Percentiles rank a stretch among this genome's conserved stretches.
These are phyloP conservation scores for Pyrochroa serraticornis DNA, from an alignment of 2,888 invertebrate species.

Conservation along the genomic window DNA sequence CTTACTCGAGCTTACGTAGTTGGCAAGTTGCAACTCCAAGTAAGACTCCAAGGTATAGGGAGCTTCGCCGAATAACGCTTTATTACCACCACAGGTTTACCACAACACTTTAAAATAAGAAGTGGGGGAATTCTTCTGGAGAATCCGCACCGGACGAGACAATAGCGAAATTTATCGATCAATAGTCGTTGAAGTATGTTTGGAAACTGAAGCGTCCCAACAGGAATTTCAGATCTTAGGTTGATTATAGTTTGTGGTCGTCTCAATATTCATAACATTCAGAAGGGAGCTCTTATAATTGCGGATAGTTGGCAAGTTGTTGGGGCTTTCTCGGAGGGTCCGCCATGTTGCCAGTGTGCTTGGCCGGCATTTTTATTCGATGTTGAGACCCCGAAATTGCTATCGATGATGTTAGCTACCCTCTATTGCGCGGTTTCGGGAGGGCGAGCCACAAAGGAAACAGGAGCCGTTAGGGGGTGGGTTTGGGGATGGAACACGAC, in stretches of 20 bases:
- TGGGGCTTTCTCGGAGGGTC: constrained; percentile 20
- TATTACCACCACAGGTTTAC: constrained; percentile 43
- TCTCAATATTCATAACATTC: constrained; percentile 56
- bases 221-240: constrained; percentile 52
- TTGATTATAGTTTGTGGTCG: constrained; percentile 55
- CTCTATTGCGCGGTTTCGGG: constrained; percentile 22
- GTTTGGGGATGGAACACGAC: no score
- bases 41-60: constrained; percentile 45
- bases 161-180: no score
- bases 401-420: constrained; percentile 37
- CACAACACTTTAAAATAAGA: constrained; percentile 45
- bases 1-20: constrained; percentile 50
- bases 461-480: neutral
- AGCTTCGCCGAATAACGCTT: constrained; percentile 44
- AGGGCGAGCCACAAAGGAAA: constrained; percentile 20
- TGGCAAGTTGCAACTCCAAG: constrained; percentile 49
- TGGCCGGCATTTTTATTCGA: constrained; percentile 37
- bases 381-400: constrained; percentile 36
- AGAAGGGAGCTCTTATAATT: constrained; percentile 47
- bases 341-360: constrained; percentile 17
- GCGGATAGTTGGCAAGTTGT: constrained; percentile 50
- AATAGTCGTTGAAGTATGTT: constrained; percentile 2
- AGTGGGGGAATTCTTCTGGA: no score
- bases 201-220: constrained; percentile 19
- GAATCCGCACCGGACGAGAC: no score